A percentile compares a stretch with the other conserved stretches of the same genome.
These are phyloP conservation scores for Drosophila mulleri DNA, from an alignment of 2,888 invertebrate species.

Conservation along the genomic window DNA sequence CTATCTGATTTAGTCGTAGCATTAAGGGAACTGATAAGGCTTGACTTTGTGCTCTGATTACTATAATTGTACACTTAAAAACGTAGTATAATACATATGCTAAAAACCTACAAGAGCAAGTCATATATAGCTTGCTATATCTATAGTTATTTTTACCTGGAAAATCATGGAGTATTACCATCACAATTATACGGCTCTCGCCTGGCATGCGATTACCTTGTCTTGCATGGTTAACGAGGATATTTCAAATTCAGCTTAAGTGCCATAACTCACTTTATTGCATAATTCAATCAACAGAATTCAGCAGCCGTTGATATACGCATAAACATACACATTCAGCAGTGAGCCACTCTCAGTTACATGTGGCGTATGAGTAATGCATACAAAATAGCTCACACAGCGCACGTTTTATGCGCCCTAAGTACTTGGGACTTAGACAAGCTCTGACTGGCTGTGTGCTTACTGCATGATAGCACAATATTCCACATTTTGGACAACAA, in stretches of 20 bases:
- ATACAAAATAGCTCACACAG: constrained; percentile 50
- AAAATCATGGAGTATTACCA: background rate
- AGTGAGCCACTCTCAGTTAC: constrained; percentile 11
- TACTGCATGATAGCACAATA: constrained; percentile 53
- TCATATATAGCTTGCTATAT: background rate
- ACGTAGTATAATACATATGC: background rate
- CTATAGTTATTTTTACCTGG: background rate
- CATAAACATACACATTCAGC: constrained; percentile 13
- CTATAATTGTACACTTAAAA: constrained; percentile 16
- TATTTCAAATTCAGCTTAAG: background rate
- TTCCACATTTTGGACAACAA: constrained; percentile 39
- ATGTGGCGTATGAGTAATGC: constrained; percentile 51
- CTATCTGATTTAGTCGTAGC: constrained; percentile 16
- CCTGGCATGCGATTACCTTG: background rate
- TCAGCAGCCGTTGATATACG: constrained; percentile 18
- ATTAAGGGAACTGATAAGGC: constrained; percentile 8
- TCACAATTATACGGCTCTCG: background rate
- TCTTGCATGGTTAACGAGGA: background rate
- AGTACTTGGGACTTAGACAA: constrained; percentile 47
- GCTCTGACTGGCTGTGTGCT: constrained; percentile 31
- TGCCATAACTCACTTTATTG: background rate
- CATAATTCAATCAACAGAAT: constrained; percentile 33
- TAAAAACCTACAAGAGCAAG: background rate
- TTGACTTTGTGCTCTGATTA: constrained; percentile 10
- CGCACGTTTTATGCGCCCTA: constrained; percentile 44